Base-by-base conservation (phyloP, 2,797 vertebrate genomes). In the Gephyroberyx darwinii region DNA sequence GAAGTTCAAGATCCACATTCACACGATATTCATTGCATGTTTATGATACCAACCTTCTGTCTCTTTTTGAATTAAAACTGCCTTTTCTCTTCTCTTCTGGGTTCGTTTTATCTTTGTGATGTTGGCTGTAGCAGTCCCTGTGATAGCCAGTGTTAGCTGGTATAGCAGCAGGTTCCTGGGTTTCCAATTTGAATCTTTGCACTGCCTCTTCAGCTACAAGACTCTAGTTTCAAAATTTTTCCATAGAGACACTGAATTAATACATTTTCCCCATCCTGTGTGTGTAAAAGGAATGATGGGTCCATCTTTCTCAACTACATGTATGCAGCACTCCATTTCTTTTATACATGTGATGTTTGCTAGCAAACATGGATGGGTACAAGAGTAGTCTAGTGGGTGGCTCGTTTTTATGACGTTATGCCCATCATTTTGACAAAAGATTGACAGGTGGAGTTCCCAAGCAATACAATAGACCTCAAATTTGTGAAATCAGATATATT, bases 141-240 rank as follows among this genome's bases (percentile, higher is more conserved):
- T 55, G 53, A 55, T 31, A 55, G 26, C 26, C 53, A 16, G 52
- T 54, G 52, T 30, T 16, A 55, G 20, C 26, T 55, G 53, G 54
- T 56, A 35, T 33, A 31, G 31, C 31, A 26, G 26, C 26, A 26
- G 26, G 26, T 26, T 26, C 26, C 26, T 26, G 26, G 26, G 26
- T 26, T 26, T 55, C 16, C 13, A 35, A 35, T 22, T 14, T 56
- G 5, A 56, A 56, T 56, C 6, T 30, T 56, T 13, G 54, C 31
- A 54, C 26, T 39, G 1, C 8, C 37, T 39, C 5, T 37, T 6
- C 54, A 31, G 26, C 12, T 55, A 31, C 26, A 55, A 55, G 12
- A 55, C 53, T 35, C 37, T 39, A 39, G 22, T 55, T 31, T 31
- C 22, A 17, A 55, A 30, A 6, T 55, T 7, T 55, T 55, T 14